Base-by-base conservation (phyloP, 2,888 invertebrate genomes). In the Synanthedon andrenaeformis region DNA sequence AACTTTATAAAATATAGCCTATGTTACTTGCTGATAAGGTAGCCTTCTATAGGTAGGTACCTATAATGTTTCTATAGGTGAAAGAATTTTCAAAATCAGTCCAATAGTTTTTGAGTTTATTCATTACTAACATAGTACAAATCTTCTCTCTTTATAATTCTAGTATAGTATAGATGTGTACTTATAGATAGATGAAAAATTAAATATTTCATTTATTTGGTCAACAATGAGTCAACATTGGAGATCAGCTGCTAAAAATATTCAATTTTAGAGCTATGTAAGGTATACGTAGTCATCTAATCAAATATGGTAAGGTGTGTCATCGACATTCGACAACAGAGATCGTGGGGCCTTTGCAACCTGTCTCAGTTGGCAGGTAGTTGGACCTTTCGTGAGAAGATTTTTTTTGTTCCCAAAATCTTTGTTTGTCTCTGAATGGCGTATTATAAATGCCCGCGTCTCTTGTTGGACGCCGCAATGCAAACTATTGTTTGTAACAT, bases 291-390 rank as follows among this genome's bases (percentile, higher is more conserved):
- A 53, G 49, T 53, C 51, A 54, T 51, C 52, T 54, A 63, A 62
- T 62, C 62, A 65, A 70, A 69, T 59, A 67, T 61, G 62, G 63
- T 58, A 59, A 56, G 59, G 65, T 75, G 78, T 76, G 78, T 79
- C 81, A 81, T 78, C 75, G 70, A 69, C 72, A 69, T 73, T 61
- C 63, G 3, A 14, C 23, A n/a, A 41, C 54, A 52, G 57, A 61
- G 59, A 61, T 57, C 51, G 56, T 65, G 68, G 62, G 65, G 62
- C 62, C 66, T 69, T 65, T 67, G 62, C 62, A 66, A 67, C 59
- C 62, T 62, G 64, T 67, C 67, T 72, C 66, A 70, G 61, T 35
- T 68, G 67, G 76, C 83, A 85, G 85, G 85, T 85, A 85, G 82
- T 70, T 70, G 64, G 65, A 72, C 74, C 77, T 78, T 81, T 79